Evolutionary conservation across 2,797 vertebrate species (phyloP).

Genomic region (Telmatherina bonti): DNA sequence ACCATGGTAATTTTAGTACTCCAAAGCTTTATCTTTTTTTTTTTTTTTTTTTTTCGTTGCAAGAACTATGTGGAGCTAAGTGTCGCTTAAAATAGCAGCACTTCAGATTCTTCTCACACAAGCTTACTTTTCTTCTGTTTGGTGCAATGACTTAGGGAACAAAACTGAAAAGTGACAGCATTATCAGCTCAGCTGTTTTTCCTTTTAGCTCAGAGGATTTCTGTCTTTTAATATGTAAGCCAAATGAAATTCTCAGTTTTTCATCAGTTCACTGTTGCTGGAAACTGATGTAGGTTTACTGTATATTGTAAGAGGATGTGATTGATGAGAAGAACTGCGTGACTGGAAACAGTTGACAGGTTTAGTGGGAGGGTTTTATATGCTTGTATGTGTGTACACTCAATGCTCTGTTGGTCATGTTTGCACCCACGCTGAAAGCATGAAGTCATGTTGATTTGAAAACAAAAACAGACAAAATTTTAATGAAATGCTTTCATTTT

Average conservation of each 20-base stretch:
- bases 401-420: neutral
- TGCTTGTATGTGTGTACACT: constrained; percentile 20
- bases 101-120: constrained; percentile 34
- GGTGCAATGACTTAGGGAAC: constrained; percentile 8
- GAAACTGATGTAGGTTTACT: constrained; percentile 20
- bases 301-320: constrained; percentile 12
- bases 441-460: constrained; percentile 32
- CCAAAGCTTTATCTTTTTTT: constrained; percentile 38
- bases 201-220: constrained; percentile 15
- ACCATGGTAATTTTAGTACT: constrained; percentile 49
- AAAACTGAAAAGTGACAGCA: constrained; percentile 11
- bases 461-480: constrained; percentile 9
- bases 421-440: constrained; percentile 5
- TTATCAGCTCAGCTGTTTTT: constrained; percentile 11
- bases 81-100: constrained; percentile 49
- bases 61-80: constrained; percentile 35
- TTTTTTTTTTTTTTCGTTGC: constrained; percentile 25
- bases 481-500: constrained; percentile 7
- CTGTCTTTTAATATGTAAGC: constrained; percentile 15
- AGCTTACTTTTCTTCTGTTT: constrained; percentile 13
- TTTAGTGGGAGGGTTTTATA: constrained; percentile 47
- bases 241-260: neutral
- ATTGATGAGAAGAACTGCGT: constrained; percentile 41
- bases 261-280: constrained; percentile 8
- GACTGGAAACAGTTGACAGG: constrained; percentile 47